phyloP scores from a whole-genome alignment of 2,113 vertebrate species.

The Laticauda laticaudata region DNA sequence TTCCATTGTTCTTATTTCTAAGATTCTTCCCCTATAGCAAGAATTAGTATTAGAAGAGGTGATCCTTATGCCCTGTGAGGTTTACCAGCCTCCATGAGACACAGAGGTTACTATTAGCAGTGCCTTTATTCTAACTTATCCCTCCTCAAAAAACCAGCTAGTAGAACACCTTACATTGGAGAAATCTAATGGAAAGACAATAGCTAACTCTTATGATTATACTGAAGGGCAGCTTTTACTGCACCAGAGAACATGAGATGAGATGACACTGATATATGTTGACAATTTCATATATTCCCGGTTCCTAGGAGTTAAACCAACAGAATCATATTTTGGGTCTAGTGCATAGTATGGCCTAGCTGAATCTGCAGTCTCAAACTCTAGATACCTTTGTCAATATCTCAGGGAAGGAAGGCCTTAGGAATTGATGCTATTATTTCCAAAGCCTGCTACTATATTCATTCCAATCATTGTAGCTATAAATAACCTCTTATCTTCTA shows the following conservation, averaged over 20 bases:
- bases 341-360: not conserved
- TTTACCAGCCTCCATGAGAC: not conserved
- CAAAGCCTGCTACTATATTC: constrained; percentile 1
- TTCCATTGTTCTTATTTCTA: not conserved
- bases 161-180: not conserved
- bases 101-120: not conserved
- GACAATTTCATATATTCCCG: not conserved
- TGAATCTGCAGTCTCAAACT: not conserved
- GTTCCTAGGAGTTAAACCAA: constrained; percentile 20
- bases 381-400: constrained; percentile 11
- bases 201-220: accelerated
- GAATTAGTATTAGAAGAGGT: not conserved
- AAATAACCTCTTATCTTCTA: constrained; percentile 28
- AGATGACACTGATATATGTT: not conserved
- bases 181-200: not conserved
- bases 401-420: not conserved
- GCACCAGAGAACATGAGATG: not conserved
- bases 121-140: not conserved
- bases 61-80: accelerated
- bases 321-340: accelerated
- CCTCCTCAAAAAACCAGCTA: constrained; percentile 25
- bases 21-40: constrained; percentile 1
- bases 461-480: constrained; percentile 18
- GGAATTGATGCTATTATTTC: constrained; percentile 11
- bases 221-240: not conserved